Conservation (phyloP, 1,140 invertebrate genomes). For the Nilaparvata lugens region DNA sequence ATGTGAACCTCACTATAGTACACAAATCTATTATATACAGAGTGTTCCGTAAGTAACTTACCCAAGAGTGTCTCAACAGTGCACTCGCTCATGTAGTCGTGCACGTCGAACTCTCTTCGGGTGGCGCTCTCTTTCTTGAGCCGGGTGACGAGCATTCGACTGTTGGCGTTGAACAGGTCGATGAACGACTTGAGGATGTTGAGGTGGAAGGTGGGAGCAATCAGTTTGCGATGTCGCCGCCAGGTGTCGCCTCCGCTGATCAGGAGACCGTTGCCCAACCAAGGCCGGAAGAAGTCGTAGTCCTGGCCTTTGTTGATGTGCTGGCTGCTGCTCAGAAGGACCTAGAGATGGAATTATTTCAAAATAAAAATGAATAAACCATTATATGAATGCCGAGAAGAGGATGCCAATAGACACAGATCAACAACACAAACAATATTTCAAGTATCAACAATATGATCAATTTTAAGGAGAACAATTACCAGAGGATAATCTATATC, state of each 20-base stretch:
- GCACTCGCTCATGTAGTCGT: slow-evolving; percentile 75
- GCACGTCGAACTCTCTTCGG: slow-evolving; percentile 60
- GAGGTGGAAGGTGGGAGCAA: slow-evolving; percentile 74
- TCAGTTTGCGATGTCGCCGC: slow-evolving; percentile 68
- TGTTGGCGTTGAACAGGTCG: slow-evolving; percentile 70
- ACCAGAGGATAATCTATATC: too few species aligned
- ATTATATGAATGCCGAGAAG: too few species aligned
- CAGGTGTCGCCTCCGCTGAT: slow-evolving; percentile 69
- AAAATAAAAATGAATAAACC: too few species aligned
- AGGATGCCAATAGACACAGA: too few species aligned
- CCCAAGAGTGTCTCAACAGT: slow-evolving; percentile 71
- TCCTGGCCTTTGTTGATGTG: slow-evolving; percentile 63
- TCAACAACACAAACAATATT: too few species aligned
- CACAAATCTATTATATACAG: too few species aligned
- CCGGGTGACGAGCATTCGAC: slow-evolving; percentile 52
- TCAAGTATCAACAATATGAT: too few species aligned
- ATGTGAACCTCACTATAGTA: too few species aligned
- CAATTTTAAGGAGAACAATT: too few species aligned
- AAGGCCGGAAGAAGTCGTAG: slow-evolving; percentile 62
- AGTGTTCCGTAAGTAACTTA: slow-evolving; percentile 33
- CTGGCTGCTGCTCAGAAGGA: slow-evolving; percentile 22
- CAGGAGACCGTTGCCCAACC: slow-evolving; percentile 64
- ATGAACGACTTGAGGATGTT: slow-evolving; percentile 75
- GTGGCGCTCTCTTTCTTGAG: slow-evolving; percentile 41
- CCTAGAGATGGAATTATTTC: slow-evolving; percentile 9